These are phyloP conservation scores for Scomber colias DNA, from an alignment of 2,113 vertebrate species.

Conservation along the genomic window DNA sequence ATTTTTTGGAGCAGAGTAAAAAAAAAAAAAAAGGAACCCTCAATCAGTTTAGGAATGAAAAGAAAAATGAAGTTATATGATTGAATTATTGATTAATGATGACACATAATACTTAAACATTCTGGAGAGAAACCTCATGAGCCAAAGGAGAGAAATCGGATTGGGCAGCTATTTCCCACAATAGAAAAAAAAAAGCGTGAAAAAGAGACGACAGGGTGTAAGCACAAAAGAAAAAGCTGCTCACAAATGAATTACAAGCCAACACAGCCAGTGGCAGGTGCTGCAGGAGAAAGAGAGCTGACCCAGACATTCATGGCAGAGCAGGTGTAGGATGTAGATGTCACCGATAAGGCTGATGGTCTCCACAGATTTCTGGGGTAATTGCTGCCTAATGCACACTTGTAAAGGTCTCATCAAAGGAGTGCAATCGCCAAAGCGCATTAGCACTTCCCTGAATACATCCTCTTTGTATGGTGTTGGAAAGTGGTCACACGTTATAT, in stretches of 20 bases:
- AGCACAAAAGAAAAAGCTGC: conserved; percentile 6
- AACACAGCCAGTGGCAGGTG: background rate
- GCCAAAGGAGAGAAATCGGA: background rate
- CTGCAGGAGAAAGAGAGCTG: conserved; percentile 22
- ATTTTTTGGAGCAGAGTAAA: background rate
- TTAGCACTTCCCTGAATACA: conserved; percentile 42
- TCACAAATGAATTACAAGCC: conserved; percentile 25
- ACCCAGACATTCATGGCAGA: conserved; percentile 28
- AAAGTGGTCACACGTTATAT: background rate
- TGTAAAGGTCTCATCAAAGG: conserved; percentile 52
- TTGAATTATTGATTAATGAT: conserved; percentile 8
- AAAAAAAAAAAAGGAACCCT: background rate
- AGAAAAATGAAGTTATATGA: background rate
- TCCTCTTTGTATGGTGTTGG: background rate
- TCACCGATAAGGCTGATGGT: conserved; percentile 44
- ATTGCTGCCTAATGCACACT: conserved; percentile 53
- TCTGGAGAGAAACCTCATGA: background rate
- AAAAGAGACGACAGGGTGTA: background rate
- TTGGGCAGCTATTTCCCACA: background rate
- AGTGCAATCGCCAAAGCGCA: conserved; percentile 20
- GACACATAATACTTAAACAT: background rate
- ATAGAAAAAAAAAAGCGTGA: background rate
- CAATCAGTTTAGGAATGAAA: background rate
- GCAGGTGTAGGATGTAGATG: conserved; percentile 35
- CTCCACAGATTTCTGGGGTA: conserved; percentile 43